Evolutionary conservation across 2,113 vertebrate species (phyloP).

Genomic region (Natator depressus): DNA sequence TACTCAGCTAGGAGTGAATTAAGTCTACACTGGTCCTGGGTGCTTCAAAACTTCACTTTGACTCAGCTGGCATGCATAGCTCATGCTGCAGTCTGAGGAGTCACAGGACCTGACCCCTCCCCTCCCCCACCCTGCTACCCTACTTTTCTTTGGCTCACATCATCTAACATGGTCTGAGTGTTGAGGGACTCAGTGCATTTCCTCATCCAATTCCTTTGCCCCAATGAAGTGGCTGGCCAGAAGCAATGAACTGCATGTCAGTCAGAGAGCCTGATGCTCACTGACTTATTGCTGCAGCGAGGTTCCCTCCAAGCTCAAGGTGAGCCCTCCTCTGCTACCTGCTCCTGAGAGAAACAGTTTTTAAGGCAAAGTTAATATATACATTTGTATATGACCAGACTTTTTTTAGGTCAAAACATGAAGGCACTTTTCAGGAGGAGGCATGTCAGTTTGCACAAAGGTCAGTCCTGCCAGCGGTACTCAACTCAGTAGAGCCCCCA

Average conservation of each 20-base stretch:
- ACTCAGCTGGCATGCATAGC: background rate
- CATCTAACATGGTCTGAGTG: background rate
- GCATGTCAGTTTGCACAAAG: too few species aligned
- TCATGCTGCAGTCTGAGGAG: background rate
- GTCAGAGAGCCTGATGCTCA: background rate
- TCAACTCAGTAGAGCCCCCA: too few species aligned
- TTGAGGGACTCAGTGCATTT: background rate
- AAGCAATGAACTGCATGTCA: background rate
- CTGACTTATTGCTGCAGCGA: background rate
- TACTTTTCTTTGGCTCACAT: background rate
- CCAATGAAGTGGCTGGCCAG: background rate
- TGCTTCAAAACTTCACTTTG: background rate
- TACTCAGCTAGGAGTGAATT: background rate
- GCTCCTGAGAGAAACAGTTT: background rate
- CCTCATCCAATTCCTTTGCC: background rate
- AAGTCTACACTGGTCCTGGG: background rate
- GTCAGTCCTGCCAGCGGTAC: too few species aligned
- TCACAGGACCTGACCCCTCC: background rate
- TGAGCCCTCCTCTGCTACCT: background rate
- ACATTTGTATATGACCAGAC: too few species aligned
- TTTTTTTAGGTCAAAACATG: too few species aligned
- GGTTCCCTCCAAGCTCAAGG: background rate
- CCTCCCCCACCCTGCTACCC: background rate
- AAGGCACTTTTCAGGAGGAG: too few species aligned
- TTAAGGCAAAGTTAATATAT: background rate